Evolutionary conservation across 2,797 vertebrate species (phyloP).

Genomic region (Sebastes melanostomus): DNA sequence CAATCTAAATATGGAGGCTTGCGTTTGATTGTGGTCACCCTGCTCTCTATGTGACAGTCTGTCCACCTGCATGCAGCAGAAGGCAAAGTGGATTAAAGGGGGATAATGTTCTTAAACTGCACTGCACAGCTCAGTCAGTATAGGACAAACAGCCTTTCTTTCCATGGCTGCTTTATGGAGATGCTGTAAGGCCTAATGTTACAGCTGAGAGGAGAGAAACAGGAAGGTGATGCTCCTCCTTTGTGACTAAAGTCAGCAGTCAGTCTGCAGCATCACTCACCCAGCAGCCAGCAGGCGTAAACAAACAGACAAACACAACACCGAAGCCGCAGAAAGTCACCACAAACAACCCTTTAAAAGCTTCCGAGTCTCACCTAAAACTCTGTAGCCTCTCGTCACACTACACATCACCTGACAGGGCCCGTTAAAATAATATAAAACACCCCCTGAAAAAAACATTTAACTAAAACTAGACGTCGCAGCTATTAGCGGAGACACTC

Average conservation of each 20-base stretch:
- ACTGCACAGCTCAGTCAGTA: slow-evolving; percentile 51
- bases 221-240: neutral
- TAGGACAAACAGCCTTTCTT: slow-evolving; percentile 31
- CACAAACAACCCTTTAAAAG: neutral
- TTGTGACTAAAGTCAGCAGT: neutral
- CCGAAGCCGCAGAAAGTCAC: neutral
- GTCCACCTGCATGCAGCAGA: slow-evolving; percentile 80
- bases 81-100: slow-evolving; percentile 85
- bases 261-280: slow-evolving; percentile 1
- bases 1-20: slow-evolving; percentile 11
- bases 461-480: neutral
- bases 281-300: neutral
- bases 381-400: neutral
- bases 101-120: slow-evolving; percentile 84
- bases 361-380: neutral
- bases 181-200: neutral
- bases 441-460: neutral
- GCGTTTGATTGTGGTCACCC: slow-evolving; percentile 31
- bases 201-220: neutral
- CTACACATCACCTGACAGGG: rapidly evolving
- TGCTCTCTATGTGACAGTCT: slow-evolving; percentile 62
- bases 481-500: no score
- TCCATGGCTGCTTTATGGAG: slow-evolving; percentile 3
- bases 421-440: neutral
- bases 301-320: neutral